Evolutionary conservation across 2,113 vertebrate genomes (phyloP), one percentile per base, ranked within the genome.

Genomic region (Caranx ignobilis): DNA sequence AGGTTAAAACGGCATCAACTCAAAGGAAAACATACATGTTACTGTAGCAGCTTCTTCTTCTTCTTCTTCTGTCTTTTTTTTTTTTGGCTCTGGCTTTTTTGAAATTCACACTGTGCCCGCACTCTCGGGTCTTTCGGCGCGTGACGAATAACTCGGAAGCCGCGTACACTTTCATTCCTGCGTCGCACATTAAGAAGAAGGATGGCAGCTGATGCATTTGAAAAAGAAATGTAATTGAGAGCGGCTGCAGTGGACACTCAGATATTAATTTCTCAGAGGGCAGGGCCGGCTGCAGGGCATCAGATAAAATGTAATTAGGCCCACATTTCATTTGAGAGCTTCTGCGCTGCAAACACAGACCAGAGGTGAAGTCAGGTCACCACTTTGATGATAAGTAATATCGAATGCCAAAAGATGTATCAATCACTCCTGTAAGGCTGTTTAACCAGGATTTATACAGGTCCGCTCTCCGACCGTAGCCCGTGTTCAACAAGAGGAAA

Each of bases 221-320:
- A 84, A 89, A 89, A 88, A 75, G 57, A 83, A 86, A 88, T 61
- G 81, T 87, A 90, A 91, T 88, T 88, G 83, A 90, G 89, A 80
- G 71, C 67, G 82, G 82, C 61, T 66, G 77, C 79, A 83, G 71
- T 80, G 83, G 90, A 90, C 88, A 83, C 88, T 75, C 74, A 12
- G 79, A 91, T 92, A 90, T 93, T 91, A 90, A 92, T 94, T 92
- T 93, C 84, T 91, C 87, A 64, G 84, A 90, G 88, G 92, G 86
- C 86, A 90, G 74, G 73, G 79, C 70, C 73, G 71, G 74, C 88
- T 83, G 80, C 81, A 73, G 88, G 85, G 87, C 83, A 92, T 92
- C 89, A 91, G 92, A 92, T 91, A 90, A 91, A 92, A 93, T 86
- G 86, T 90, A 93, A 93, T 94, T 93, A 93, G 82, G 76, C 78